Percentiles rank a stretch among this genome's conserved stretches.
Conservation (phyloP, 1,140 invertebrate genomes). For the Hyphantria cunea region DNA sequence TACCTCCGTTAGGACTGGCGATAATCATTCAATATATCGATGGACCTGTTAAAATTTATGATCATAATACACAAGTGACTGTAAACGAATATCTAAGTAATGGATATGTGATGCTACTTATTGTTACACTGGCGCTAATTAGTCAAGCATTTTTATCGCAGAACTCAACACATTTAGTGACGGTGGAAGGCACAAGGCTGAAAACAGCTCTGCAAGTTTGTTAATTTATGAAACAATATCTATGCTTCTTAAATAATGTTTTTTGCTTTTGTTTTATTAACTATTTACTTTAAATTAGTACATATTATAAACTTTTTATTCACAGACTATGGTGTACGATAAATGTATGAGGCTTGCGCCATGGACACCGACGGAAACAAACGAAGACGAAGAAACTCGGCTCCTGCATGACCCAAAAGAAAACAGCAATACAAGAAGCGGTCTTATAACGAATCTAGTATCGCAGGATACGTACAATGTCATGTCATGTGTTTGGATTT, state of each 20-base stretch:
- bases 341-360: slow-evolving; percentile 74
- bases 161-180: slow-evolving; percentile 91
- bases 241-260: too few relatives aligned
- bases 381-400: slow-evolving; percentile 53
- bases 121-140: slow-evolving; percentile 88
- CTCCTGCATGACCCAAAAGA: slow-evolving; percentile 48
- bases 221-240: slow-evolving; percentile 10
- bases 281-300: not conserved
- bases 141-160: slow-evolving; percentile 92
- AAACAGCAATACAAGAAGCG: slow-evolving; percentile 79
- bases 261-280: too few relatives aligned
- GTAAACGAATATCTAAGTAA: slow-evolving; percentile 86
- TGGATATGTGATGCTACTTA: slow-evolving; percentile 89
- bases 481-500: slow-evolving; percentile 92
- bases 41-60: slow-evolving; percentile 39
- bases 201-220: slow-evolving; percentile 90
- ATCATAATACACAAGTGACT: slow-evolving; percentile 48
- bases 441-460: slow-evolving; percentile 90
- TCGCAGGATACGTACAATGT: slow-evolving; percentile 91
- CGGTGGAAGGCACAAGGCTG: slow-evolving; percentile 90
- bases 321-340: slow-evolving; percentile 86
- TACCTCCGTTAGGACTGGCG: slow-evolving; percentile 89
- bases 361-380: slow-evolving; percentile 77
- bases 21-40: slow-evolving; percentile 87
- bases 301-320: slow-evolving; percentile 38